These are phyloP conservation scores for Cynodonichthys magdalenae DNA, from an alignment of 2,797 vertebrate species.

Conservation along the genomic window DNA sequence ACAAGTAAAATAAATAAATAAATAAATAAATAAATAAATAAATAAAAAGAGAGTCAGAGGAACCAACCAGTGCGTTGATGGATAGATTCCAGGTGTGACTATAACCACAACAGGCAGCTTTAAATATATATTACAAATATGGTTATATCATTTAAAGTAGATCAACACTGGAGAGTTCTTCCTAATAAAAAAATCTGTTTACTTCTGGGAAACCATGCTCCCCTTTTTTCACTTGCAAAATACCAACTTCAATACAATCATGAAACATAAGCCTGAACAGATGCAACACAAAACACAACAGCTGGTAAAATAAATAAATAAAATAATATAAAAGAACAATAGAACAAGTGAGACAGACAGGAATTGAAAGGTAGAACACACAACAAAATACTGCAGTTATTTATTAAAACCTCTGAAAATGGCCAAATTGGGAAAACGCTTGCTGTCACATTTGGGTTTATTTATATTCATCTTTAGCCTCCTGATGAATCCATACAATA, in stretches of 20 bases:
- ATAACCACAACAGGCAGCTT: too few species aligned
- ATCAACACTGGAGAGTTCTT: too few species aligned
- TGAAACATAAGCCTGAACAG: conserved; percentile 39
- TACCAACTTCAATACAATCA: conserved; percentile 26
- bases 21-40: too few species aligned
- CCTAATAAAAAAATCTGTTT: neutral
- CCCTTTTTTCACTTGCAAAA: conserved; percentile 16
- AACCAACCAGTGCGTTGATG: too few species aligned
- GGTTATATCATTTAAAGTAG: too few species aligned
- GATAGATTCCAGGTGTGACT: too few species aligned
- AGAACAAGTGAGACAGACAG: conserved; percentile 19
- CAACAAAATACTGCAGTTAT: neutral
- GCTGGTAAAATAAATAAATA: conserved; percentile 33
- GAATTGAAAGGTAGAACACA: neutral
- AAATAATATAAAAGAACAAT: conserved; percentile 16
- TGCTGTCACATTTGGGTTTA: conserved; percentile 22
- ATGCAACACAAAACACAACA: conserved; percentile 39
- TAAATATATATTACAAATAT: too few species aligned
- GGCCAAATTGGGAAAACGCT: neutral
- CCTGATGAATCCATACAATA: conserved; percentile 64
- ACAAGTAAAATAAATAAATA: too few species aligned
- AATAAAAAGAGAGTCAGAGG: too few species aligned
- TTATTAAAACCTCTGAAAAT: neutral
- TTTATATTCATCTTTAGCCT: conserved; percentile 55
- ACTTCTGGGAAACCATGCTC: neutral